phyloP scores from a whole-genome alignment of 2,113 vertebrate genomes.

The Ibidorhyncha struthersii region DNA sequence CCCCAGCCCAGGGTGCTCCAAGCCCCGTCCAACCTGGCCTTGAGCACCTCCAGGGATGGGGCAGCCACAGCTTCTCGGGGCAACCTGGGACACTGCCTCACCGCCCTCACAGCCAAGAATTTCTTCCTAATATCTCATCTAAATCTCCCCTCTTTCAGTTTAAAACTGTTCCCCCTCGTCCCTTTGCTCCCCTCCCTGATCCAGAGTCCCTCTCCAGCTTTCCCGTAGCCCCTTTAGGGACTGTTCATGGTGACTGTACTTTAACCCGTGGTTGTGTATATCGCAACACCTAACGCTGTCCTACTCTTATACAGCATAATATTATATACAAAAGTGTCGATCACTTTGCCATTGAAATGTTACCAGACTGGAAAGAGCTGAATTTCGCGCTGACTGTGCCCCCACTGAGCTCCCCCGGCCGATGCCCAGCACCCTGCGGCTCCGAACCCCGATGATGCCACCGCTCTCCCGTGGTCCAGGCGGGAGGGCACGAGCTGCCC shows the following conservation, averaged over 20 bases:
- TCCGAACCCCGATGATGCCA: fast-evolving
- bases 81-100: neutral
- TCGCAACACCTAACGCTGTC: neutral
- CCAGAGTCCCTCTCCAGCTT: neutral
- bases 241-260: neutral
- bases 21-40: neutral
- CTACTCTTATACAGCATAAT: neutral
- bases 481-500: fast-evolving
- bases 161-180: neutral
- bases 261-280: neutral
- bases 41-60: neutral
- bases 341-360: neutral
- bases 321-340: fast-evolving
- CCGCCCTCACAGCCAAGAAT: neutral
- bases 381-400: neutral
- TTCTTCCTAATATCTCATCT: neutral
- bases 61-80: neutral
- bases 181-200: neutral
- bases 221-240: neutral
- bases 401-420: neutral
- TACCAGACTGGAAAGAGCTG: neutral
- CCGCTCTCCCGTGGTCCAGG: neutral
- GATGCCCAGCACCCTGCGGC: neutral
- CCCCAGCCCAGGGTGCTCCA: neutral
- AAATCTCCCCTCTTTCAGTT: neutral